These are phyloP conservation scores for Gymnocephalus cernua DNA, from an alignment of 2,113 vertebrate species.

Conservation along the genomic window DNA sequence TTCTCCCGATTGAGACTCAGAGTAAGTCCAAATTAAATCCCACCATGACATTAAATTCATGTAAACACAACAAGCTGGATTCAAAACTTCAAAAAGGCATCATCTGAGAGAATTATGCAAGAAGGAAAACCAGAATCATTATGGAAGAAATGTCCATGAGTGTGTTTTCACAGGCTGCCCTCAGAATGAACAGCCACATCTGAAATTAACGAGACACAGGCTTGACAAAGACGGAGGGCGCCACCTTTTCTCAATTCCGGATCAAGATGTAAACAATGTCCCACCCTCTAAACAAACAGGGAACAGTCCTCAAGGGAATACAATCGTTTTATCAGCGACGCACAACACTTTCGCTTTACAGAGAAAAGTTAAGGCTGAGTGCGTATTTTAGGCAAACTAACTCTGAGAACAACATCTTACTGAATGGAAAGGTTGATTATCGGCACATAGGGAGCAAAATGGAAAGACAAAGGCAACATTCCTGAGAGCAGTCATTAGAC, in stretches of 20 bases:
- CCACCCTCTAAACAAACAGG: slow-evolving; percentile 75
- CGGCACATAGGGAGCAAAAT: slow-evolving; percentile 57
- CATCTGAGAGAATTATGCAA: slow-evolving; percentile 24
- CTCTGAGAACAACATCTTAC: slow-evolving; percentile 49
- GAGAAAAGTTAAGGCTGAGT: background rate
- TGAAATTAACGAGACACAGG: slow-evolving; percentile 71
- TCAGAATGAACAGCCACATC: slow-evolving; percentile 62
- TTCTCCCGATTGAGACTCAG: slow-evolving; percentile 7
- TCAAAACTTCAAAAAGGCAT: slow-evolving; percentile 45
- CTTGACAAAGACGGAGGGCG: slow-evolving; percentile 60
- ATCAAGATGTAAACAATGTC: slow-evolving; percentile 72
- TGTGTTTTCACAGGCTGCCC: slow-evolving; percentile 42
- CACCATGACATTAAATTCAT: slow-evolving; percentile 29
- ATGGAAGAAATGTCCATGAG: slow-evolving; percentile 37
- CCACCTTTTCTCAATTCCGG: slow-evolving; percentile 67
- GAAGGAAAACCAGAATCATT: slow-evolving; percentile 41
- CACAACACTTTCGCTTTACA: slow-evolving; percentile 69
- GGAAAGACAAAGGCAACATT: slow-evolving; percentile 77
- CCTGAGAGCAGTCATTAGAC: slow-evolving; percentile 69
- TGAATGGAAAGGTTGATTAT: slow-evolving; percentile 71
- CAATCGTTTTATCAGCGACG: slow-evolving; percentile 59
- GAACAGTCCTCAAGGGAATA: slow-evolving; percentile 62
- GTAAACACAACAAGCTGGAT: slow-evolving; percentile 31
- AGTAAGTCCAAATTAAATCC: slow-evolving; percentile 35
- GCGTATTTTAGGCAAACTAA: slow-evolving; percentile 3